These are phyloP conservation scores for Tipula lateralis DNA, from an alignment of 2,888 invertebrate genomes.

Conservation along the genomic window DNA sequence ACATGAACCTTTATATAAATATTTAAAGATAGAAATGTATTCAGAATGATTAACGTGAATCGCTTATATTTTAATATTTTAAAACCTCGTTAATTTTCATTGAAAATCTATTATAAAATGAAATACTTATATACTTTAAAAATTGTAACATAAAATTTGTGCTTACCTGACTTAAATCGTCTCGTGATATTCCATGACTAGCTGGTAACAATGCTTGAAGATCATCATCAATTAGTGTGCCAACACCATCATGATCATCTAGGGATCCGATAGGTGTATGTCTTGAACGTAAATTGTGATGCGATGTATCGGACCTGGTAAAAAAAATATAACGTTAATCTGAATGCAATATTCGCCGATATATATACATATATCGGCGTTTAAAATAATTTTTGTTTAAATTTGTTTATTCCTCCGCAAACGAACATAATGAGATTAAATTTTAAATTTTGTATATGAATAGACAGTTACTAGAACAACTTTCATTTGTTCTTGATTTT, in stretches of 20 bases:
- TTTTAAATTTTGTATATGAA: neutral
- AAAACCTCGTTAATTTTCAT: no score
- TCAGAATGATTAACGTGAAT: no score
- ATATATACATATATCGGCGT: neutral
- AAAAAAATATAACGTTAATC: neutral
- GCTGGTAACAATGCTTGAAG: slow-evolving; percentile 48
- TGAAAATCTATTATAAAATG: no score
- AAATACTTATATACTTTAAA: no score
- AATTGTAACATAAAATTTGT: no score
- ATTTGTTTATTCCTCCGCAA: neutral
- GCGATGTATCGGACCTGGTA: slow-evolving; percentile 33
- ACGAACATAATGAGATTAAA: neutral
- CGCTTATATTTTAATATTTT: no score
- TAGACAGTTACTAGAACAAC: neutral
- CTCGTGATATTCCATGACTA: slow-evolving; percentile 45
- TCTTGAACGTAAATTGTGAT: slow-evolving; percentile 34
- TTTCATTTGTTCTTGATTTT: neutral
- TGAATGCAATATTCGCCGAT: no score
- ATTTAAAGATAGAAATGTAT: no score
- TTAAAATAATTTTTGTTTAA: neutral
- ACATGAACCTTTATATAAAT: no score
- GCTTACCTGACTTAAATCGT: slow-evolving; percentile 50
- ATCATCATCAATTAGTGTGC: slow-evolving; percentile 46
- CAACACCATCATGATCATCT: slow-evolving; percentile 42
- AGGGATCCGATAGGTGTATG: slow-evolving; percentile 31